A percentile compares a stretch with the other conserved stretches of the same genome.
These are phyloP conservation scores for Drosophila pegasa DNA, from an alignment of 2,888 invertebrate species.

Conservation along the genomic window DNA sequence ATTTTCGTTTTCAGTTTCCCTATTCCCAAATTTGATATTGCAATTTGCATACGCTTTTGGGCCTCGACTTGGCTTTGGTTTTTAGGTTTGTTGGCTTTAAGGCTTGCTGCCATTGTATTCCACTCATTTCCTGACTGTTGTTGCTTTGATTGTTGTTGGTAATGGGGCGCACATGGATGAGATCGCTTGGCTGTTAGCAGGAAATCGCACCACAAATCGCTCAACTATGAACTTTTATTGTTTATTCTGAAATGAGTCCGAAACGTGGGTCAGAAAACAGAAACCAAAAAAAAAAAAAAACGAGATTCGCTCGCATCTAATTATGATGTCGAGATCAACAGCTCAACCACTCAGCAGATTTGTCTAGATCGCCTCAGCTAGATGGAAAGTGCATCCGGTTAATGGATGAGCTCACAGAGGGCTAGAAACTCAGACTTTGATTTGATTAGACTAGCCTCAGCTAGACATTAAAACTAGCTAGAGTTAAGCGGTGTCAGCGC, in stretches of 20 bases:
- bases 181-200: slow-evolving; percentile 30
- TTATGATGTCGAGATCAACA: slow-evolving; percentile 29
- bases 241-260: slow-evolving; percentile 3
- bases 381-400: slow-evolving; percentile 30
- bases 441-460: slow-evolving; percentile 1
- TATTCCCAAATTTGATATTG: slow-evolving; percentile 10
- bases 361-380: slow-evolving; percentile 10
- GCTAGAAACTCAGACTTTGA: not conserved
- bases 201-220: slow-evolving; percentile 30
- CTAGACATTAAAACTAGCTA: not conserved
- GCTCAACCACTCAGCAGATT: slow-evolving; percentile 2
- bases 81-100: not conserved
- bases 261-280: slow-evolving; percentile 31
- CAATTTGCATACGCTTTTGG: slow-evolving; percentile 23
- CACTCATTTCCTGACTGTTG: slow-evolving; percentile 29
- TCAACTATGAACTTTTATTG: slow-evolving; percentile 41
- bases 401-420: slow-evolving; percentile 2
- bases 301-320: slow-evolving; percentile 14
- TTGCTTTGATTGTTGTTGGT: slow-evolving; percentile 16
- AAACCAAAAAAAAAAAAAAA: not conserved
- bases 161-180: slow-evolving; percentile 14
- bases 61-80: not conserved
- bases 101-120: slow-evolving; percentile 22
- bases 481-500: not conserved
- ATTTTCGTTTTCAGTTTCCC: slow-evolving; percentile 12